These are phyloP conservation scores for Nesometra sesokonis DNA, from an alignment of 35 echinoderm and acorn worm genomes.

Conservation along the genomic window DNA sequence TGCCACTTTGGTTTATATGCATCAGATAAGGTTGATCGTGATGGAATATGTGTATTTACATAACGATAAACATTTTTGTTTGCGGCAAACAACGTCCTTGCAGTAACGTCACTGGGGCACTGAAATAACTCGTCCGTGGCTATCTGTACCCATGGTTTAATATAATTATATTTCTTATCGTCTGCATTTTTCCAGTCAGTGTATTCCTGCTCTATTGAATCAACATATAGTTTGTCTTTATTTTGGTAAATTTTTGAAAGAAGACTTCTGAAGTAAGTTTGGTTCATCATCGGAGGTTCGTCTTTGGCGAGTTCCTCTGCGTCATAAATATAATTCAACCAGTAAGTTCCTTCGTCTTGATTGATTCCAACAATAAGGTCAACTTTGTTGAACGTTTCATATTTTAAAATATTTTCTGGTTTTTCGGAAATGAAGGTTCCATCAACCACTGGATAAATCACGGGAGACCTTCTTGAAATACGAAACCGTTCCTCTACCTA, in stretches of 20 bases:
- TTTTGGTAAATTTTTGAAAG: slow-evolving; percentile 25
- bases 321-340: slow-evolving; percentile 13
- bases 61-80: slow-evolving; percentile 21
- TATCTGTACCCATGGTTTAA: slow-evolving; percentile 12
- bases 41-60: slow-evolving; percentile 40
- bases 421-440: slow-evolving; percentile 30
- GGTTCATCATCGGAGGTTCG: background rate
- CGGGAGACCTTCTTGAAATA: background rate
- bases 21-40: background rate
- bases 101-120: slow-evolving; percentile 29
- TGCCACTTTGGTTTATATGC: slow-evolving; percentile 18
- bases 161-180: slow-evolving; percentile 40
- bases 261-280: slow-evolving; percentile 13
- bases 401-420: slow-evolving; percentile 11
- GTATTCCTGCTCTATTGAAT: slow-evolving; percentile 46
- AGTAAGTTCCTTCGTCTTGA: slow-evolving; percentile 52
- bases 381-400: slow-evolving; percentile 1
- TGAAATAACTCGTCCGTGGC: slow-evolving; percentile 39
- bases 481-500: background rate
- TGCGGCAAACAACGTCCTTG: background rate
- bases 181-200: slow-evolving; percentile 46
- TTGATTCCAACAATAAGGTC: slow-evolving; percentile 35
- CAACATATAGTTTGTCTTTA: slow-evolving; percentile 9
- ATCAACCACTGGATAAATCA: slow-evolving; percentile 37
- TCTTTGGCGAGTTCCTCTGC: background rate